phyloP scores from a whole-genome alignment of 1,140 invertebrate species.

The Cydia pomonella region DNA sequence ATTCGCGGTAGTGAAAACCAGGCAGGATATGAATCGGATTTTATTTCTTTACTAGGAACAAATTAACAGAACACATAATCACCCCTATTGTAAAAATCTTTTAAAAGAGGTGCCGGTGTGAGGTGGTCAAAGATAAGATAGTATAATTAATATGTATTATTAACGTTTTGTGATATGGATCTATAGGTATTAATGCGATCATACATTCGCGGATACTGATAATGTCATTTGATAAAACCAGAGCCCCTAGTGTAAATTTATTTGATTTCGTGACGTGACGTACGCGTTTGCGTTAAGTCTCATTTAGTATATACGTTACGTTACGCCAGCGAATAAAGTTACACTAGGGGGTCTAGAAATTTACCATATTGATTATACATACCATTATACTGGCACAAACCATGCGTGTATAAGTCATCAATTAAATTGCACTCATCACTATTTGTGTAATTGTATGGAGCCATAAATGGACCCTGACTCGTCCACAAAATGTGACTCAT shows the following conservation, averaged over 20 bases:
- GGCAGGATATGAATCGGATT: background rate
- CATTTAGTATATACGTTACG: too few relatives aligned
- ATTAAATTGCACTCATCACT: background rate
- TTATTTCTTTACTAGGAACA: background rate
- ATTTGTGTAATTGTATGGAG: background rate
- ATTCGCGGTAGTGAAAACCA: background rate
- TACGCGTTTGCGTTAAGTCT: too few relatives aligned
- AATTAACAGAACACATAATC: background rate
- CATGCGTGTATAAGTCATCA: background rate
- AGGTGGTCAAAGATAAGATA: background rate
- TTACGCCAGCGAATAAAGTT: too few relatives aligned
- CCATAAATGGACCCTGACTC: background rate
- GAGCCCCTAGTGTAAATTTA: too few relatives aligned
- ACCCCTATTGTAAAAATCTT: background rate
- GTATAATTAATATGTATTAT: background rate
- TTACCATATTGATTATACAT: too few relatives aligned
- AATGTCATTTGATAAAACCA: background rate
- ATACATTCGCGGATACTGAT: background rate
- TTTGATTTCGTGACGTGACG: too few relatives aligned
- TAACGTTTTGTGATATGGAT: background rate
- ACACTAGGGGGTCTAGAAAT: too few relatives aligned
- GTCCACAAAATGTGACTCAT: background rate
- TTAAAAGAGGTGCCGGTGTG: background rate
- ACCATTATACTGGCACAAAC: slow-evolving; percentile 4
- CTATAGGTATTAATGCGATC: background rate